Percentiles rank a stretch among this genome's conserved stretches.
Evolutionary conservation across 2,113 vertebrate genomes (phyloP).

Genomic region (Carassius carassius): DNA sequence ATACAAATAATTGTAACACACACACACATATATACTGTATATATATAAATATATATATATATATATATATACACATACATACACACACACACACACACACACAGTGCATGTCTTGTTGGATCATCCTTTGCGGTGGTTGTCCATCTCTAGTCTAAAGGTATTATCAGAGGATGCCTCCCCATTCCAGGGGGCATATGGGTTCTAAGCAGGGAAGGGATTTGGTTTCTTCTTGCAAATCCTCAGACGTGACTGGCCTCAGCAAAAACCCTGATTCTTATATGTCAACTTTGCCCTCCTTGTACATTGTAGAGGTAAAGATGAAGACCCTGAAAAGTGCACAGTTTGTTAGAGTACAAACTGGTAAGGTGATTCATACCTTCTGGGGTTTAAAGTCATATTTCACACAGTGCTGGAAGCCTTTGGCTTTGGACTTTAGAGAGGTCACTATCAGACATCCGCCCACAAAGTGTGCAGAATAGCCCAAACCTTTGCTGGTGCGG

Average conservation of each 20-base stretch:
- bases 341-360: not conserved
- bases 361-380: slow-evolving; percentile 78
- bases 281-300: not conserved
- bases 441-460: slow-evolving; percentile 95
- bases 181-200: not conserved
- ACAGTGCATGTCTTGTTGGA: not conserved
- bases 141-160: not conserved
- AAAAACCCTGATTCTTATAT: not conserved
- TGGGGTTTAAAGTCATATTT: slow-evolving; percentile 99
- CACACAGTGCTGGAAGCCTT: slow-evolving; percentile 98
- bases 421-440: slow-evolving; percentile 95
- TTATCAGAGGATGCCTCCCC: not conserved
- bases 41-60: too few species aligned
- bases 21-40: too few species aligned
- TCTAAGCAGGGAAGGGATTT: slow-evolving; percentile 4
- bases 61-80: too few species aligned
- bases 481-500: slow-evolving; percentile 95
- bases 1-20: too few species aligned
- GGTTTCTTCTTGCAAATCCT: slow-evolving; percentile 19
- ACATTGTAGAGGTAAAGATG: not conserved
- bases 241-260: not conserved
- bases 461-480: slow-evolving; percentile 98
- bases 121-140: not conserved
- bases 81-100: too few species aligned
- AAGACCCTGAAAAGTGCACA: not conserved